Conservation (phyloP, 2,888 invertebrate genomes). For the Eulithis prunata region DNA sequence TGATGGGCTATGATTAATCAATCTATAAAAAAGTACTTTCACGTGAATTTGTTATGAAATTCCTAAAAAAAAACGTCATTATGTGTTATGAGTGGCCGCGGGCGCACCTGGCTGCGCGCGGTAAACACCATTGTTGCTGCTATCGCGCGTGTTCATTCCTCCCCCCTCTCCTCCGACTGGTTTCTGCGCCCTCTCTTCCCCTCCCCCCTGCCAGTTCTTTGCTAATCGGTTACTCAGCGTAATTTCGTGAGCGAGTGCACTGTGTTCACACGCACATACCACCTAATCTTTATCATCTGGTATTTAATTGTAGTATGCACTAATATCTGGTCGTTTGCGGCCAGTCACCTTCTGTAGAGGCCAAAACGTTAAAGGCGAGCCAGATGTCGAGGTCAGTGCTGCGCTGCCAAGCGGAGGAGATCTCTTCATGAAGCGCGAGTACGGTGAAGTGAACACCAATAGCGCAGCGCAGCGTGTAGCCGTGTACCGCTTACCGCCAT, state of each 20-base stretch:
- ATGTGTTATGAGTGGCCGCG: conserved; percentile 35
- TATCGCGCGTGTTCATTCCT: conserved; percentile 25
- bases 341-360: too few relatives aligned
- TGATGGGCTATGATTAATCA: neutral
- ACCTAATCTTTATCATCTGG: neutral
- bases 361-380: too few relatives aligned
- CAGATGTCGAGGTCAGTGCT: too few relatives aligned
- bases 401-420: too few relatives aligned
- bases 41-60: conserved; percentile 50
- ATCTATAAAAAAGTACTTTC: conserved; percentile 11
- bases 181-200: neutral
- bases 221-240: conserved; percentile 33
- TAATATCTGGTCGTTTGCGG: too few relatives aligned
- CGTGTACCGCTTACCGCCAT: too few relatives aligned
- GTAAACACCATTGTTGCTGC: conserved; percentile 54
- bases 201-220: neutral
- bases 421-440: too few relatives aligned
- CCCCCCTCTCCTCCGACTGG: neutral
- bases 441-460: too few relatives aligned
- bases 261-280: neutral
- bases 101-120: conserved; percentile 44
- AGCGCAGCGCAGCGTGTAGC: too few relatives aligned
- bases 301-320: too few relatives aligned
- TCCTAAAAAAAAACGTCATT: conserved; percentile 48
- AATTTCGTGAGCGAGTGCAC: conserved; percentile 18